Evolutionary conservation across 1,140 invertebrate genomes (phyloP), one percentile per base, ranked within the genome.

Genomic region (Ips typographus): DNA sequence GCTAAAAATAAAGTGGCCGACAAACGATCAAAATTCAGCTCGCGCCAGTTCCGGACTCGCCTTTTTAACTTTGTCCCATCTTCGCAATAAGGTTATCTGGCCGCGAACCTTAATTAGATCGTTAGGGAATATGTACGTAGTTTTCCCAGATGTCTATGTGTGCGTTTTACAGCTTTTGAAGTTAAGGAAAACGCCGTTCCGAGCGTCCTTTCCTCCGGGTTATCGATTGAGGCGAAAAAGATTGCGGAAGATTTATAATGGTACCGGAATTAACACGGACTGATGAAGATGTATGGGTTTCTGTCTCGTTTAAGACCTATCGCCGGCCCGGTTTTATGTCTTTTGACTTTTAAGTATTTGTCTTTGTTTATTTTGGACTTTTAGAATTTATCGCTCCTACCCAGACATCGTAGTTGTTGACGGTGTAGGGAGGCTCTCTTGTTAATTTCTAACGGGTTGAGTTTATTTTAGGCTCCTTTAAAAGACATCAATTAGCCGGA

Each of bases 1-100:
- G 4, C 38, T 65, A 65, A 65, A 65, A 65, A 65, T 65, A 65
- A 65, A 65, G 52, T 65, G 62, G 62, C 51, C 40, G 62, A 49
- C 22, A 22, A 43, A 42, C 43, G 51, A 65, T 65, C 53, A 65
- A 65, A 65, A 55, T 65, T 65, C 51, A 8, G 47, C 47, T 22
- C 43, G 43, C 39, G 61, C 4, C 6, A 49, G n/a, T 40, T 36
- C 36, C 43, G 2, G 58, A 5, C 47, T 64, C 8, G 36, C 47
- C 38, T 36, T 52, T 64, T 37, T 53, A 53, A 49, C 42, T 64
- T 64, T 64, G 37, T 61, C 53, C 53, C 38, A 37, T 22, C 55
- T 8, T 6, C 6, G 6, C 8, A 57, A 57, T 40, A 5, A n/a
- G 55, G 55, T 57, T 57, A 57, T 57, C 55, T 57, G 8, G 51